These are phyloP conservation scores for Oryzias woworae DNA, from an alignment of 2,113 vertebrate species.

Conservation along the genomic window DNA sequence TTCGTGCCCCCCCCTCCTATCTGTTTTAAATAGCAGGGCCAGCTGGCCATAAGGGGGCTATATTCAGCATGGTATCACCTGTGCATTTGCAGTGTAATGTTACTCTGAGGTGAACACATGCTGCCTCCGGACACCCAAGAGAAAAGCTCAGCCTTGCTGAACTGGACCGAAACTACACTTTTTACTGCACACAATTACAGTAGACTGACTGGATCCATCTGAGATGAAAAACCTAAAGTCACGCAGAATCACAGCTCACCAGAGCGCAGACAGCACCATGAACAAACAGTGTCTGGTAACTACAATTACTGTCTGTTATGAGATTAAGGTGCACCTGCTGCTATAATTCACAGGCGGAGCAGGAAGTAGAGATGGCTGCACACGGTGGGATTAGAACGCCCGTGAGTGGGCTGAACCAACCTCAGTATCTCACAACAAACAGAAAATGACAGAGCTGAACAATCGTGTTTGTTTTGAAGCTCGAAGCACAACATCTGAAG, in stretches of 20 bases:
- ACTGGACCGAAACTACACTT: slow-evolving; percentile 35
- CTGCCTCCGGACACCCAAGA: slow-evolving; percentile 21
- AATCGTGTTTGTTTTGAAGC: not conserved
- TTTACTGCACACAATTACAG: slow-evolving; percentile 12
- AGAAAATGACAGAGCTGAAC: not conserved
- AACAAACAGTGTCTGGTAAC: slow-evolving; percentile 42
- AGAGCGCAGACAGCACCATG: slow-evolving; percentile 41
- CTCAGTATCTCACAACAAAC: slow-evolving; percentile 13
- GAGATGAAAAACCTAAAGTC: not conserved
- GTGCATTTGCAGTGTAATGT: slow-evolving; percentile 70
- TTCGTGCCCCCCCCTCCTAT: slow-evolving; percentile 12
- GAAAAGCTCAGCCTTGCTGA: slow-evolving; percentile 20
- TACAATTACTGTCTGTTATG: slow-evolving; percentile 37
- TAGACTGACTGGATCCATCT: not conserved
- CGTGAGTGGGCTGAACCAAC: slow-evolving; percentile 30
- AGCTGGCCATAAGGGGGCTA: slow-evolving; percentile 77
- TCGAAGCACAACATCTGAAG: not conserved
- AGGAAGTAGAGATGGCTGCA: slow-evolving; percentile 43
- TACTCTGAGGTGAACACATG: slow-evolving; percentile 64
- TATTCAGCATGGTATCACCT: slow-evolving; percentile 80
- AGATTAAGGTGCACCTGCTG: slow-evolving; percentile 65
- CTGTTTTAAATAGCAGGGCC: slow-evolving; percentile 80
- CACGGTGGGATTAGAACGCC: slow-evolving; percentile 42
- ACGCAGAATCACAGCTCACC: slow-evolving; percentile 5
- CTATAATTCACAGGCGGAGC: slow-evolving; percentile 64